These are phyloP conservation scores for Drosophila hawaiiensis DNA, from an alignment of 2,888 invertebrate genomes.

Conservation along the genomic window DNA sequence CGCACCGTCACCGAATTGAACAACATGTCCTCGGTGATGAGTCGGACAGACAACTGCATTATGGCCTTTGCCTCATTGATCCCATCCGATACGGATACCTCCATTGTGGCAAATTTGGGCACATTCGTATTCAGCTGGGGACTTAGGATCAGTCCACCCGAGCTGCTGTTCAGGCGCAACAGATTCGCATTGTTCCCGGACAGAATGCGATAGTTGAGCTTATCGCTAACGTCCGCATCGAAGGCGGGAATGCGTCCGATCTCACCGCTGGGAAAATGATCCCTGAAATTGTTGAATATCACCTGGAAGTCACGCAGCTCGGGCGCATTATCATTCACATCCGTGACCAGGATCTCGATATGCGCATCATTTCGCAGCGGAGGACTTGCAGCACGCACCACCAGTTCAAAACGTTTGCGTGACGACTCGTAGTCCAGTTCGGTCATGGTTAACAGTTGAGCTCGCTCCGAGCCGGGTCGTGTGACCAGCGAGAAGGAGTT, in stretches of 20 bases:
- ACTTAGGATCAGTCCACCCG: slow-evolving; percentile 94
- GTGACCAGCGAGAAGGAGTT: slow-evolving; percentile 93
- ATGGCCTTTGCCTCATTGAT: slow-evolving; percentile 96
- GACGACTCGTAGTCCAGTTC: slow-evolving; percentile 98
- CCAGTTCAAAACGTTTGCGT: slow-evolving; percentile 94
- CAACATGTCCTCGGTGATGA: slow-evolving; percentile 97
- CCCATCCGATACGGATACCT: slow-evolving; percentile 96
- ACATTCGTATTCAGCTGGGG: slow-evolving; percentile 98
- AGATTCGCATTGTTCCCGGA: slow-evolving; percentile 97
- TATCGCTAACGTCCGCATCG: slow-evolving; percentile 97
- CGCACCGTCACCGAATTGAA: slow-evolving; percentile 97
- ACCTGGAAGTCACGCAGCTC: slow-evolving; percentile 95
- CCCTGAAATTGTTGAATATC: slow-evolving; percentile 97
- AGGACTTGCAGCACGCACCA: slow-evolving; percentile 95
- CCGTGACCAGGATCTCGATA: slow-evolving; percentile 95
- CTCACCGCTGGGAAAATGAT: slow-evolving; percentile 96
- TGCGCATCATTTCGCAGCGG: slow-evolving; percentile 95
- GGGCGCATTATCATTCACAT: slow-evolving; percentile 98
- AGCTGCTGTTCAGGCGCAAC: slow-evolving; percentile 92
- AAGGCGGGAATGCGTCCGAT: slow-evolving; percentile 96
- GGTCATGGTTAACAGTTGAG: slow-evolving; percentile 94
- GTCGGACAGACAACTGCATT: slow-evolving; percentile 94
- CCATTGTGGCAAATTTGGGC: slow-evolving; percentile 96
- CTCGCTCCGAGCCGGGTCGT: slow-evolving; percentile 92
- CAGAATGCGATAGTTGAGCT: slow-evolving; percentile 91